Evolutionary conservation across 2,888 invertebrate species (phyloP).

Genomic region (Eledone cirrhosa): DNA sequence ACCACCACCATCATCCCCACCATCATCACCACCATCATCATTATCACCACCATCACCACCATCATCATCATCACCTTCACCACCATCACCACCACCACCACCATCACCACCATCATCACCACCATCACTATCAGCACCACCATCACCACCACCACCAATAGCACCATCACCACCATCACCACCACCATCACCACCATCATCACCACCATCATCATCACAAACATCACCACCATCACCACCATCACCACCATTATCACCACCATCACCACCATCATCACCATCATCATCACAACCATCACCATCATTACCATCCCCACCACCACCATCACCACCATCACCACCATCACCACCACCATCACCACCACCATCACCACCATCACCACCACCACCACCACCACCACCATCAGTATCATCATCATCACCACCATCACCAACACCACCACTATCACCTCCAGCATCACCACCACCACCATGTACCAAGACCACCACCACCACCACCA

Average conservation of each 20-base stretch:
- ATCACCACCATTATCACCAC: neutral
- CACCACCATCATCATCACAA: too few species aligned
- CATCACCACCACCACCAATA: too few species aligned
- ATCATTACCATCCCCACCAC: too few species aligned
- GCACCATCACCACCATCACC: too few species aligned
- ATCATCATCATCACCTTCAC: neutral
- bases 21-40: too few species aligned
- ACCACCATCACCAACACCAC: neutral
- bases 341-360: too few species aligned
- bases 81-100: neutral
- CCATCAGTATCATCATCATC: neutral
- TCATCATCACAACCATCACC: neutral
- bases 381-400: neutral
- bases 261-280: neutral
- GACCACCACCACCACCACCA: neutral
- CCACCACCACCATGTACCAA: neutral
- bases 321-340: too few species aligned
- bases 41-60: too few species aligned
- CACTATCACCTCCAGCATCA: neutral
- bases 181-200: too few species aligned
- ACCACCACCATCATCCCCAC: too few species aligned
- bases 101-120: neutral
- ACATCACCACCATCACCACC: too few species aligned
- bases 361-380: too few species aligned
- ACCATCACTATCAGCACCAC: conserved; percentile 3